Base-by-base conservation (phyloP, 2,888 invertebrate genomes). In the Ennomos quercinarius region DNA sequence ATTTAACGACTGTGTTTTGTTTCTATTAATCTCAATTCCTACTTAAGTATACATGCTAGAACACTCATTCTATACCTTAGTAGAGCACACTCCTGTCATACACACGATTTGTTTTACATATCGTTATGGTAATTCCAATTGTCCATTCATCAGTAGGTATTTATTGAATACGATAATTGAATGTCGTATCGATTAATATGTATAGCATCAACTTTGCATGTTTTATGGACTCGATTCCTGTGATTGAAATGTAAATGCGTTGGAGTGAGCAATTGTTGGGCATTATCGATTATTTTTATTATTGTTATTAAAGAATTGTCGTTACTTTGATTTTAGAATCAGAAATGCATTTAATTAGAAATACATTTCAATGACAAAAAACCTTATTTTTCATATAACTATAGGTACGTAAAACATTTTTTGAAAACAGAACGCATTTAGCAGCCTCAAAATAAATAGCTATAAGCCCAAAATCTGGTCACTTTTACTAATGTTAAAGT, bases 61-160 rank as follows among this genome's bases (percentile, higher is more conserved):
- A 38, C 38, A 51, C 39, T 35, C 38, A 48, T 39, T 38, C 39
- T 49, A 55, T 60, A 55, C 44, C 52, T 17, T 17, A 17, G 44
- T 43, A 46, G 37, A 39, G 9, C 27, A 41, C 27, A 27, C 56
- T 51, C 61, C 54, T 59, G 63, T 64, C 52, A 57, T 48, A 48
- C 12, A 38, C 27, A 51, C 37, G 46, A 53, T 47, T 49, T 10
- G 43, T 55, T 61, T 63, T 39, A 60, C 59, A 59, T 64, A 47
- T 61, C 47, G 48, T 58, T 66, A 60, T 57, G 53, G 12, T 45
- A 51, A 60, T 48, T 53, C 49, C 43, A 34, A 59, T 57, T 59
- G 63, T 60, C 55, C 44, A 61, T 59, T 57, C 48, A 60, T 57
- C 38, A 44, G 12, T 55, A 51, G 17, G 45, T 47, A 51, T 43